These are phyloP conservation scores for Holacanthella duospinosa DNA, from an alignment of 2,888 invertebrate genomes.

Conservation along the genomic window DNA sequence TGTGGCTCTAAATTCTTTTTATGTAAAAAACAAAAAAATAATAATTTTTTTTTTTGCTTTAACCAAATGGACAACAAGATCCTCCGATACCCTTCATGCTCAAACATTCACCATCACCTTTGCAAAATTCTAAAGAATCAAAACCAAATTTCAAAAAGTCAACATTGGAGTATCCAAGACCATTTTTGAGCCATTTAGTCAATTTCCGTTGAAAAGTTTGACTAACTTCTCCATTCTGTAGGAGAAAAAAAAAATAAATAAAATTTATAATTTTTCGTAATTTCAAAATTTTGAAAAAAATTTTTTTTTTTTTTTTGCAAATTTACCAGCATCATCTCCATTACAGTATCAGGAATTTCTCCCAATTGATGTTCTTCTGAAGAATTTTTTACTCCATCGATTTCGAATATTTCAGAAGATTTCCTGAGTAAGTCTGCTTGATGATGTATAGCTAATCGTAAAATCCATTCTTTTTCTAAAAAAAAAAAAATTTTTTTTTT, in stretches of 20 bases:
- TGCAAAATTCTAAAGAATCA: neutral
- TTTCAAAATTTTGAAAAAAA: neutral
- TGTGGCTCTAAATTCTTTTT: no score
- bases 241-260: neutral
- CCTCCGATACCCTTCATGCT: slow-evolving; percentile 3
- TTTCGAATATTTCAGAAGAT: neutral
- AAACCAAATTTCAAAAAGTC: neutral
- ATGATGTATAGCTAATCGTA: neutral
- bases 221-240: slow-evolving; percentile 3
- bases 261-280: neutral
- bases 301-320: no score
- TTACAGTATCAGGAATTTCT: neutral
- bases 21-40: no score
- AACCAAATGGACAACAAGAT: slow-evolving; percentile 9
- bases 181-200: slow-evolving; percentile 4
- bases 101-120: slow-evolving; percentile 2
- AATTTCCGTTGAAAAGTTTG: neutral
- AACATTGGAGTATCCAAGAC: neutral
- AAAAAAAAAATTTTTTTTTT: neutral
- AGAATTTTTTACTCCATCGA: neutral
- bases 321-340: slow-evolving; percentile 9
- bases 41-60: no score
- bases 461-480: slow-evolving; percentile 4
- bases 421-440: neutral
- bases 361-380: neutral